These are phyloP conservation scores for Suillia variegata DNA, from an alignment of 2,888 invertebrate genomes.

Conservation along the genomic window DNA sequence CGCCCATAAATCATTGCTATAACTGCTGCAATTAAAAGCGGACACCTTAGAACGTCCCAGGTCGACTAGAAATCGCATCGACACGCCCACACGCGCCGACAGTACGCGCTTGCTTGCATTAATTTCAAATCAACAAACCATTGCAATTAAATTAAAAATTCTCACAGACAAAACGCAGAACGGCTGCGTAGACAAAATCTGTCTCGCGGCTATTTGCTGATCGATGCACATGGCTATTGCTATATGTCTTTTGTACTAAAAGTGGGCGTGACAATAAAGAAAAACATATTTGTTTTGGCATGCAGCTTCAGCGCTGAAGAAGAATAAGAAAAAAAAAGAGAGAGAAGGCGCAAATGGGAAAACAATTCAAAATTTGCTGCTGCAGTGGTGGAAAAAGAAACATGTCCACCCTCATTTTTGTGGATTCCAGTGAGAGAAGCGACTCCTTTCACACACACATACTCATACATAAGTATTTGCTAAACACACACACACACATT, in stretches of 20 bases:
- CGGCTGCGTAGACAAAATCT: slow-evolving; percentile 45
- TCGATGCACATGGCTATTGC: slow-evolving; percentile 30
- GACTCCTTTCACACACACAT: background rate
- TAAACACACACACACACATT: slow-evolving; percentile 1
- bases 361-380: slow-evolving; percentile 21
- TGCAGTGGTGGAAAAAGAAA: slow-evolving; percentile 43
- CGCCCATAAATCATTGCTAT: no score
- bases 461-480: background rate
- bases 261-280: slow-evolving; percentile 24
- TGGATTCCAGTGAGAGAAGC: background rate
- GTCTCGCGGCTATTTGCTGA: slow-evolving; percentile 45
- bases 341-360: slow-evolving; percentile 13
- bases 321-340: slow-evolving; percentile 26
- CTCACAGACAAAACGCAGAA: background rate
- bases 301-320: slow-evolving; percentile 3
- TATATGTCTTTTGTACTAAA: slow-evolving; percentile 1
- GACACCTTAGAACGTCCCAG: no score
- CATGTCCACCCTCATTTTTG: slow-evolving; percentile 50
- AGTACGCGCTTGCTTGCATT: background rate
- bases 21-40: no score
- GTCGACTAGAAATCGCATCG: slow-evolving; percentile 16
- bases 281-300: slow-evolving; percentile 43
- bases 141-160: slow-evolving; percentile 11
- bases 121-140: slow-evolving; percentile 15
- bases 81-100: slow-evolving; percentile 24